Evolutionary conservation across 2,113 vertebrate genomes (phyloP).

Genomic region (Ptychochromis oligacanthus): DNA sequence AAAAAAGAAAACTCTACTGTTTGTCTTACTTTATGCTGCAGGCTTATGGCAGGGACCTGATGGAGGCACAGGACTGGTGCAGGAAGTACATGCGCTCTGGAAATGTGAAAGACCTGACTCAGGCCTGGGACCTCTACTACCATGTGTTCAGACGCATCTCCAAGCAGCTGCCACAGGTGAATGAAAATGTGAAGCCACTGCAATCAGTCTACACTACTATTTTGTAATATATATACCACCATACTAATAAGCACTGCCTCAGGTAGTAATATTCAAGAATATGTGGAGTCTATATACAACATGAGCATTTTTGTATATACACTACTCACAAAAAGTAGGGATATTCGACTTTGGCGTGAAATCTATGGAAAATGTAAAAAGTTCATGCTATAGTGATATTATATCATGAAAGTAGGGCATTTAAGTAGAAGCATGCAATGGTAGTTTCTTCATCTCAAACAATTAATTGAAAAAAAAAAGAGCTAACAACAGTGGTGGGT

Average conservation of each 20-base stretch:
- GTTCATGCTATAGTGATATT: no score
- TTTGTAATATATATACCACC: neutral
- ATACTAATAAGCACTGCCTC: neutral
- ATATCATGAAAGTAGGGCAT: no score
- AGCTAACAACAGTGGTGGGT: no score
- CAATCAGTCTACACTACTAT: neutral
- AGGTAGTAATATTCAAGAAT: neutral
- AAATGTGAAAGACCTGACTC: conserved; percentile 97
- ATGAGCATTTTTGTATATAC: neutral
- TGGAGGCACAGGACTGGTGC: conserved; percentile 99
- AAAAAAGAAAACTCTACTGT: neutral
- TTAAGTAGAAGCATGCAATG: no score
- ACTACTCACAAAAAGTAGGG: no score
- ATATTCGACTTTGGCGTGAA: no score
- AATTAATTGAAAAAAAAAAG: no score
- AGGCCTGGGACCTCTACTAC: conserved; percentile 99
- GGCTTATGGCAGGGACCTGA: conserved; percentile 97
- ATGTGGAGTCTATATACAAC: neutral
- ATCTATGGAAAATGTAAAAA: no score
- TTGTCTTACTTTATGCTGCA: conserved; percentile 60
- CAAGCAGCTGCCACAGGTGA: conserved; percentile 97
- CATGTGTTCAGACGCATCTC: conserved; percentile 98
- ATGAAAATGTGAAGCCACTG: neutral
- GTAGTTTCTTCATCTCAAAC: no score
- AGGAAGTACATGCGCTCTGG: conserved; percentile 99